phyloP scores from a whole-genome alignment of 2,797 vertebrate species.

The Coregonus sp. region DNA sequence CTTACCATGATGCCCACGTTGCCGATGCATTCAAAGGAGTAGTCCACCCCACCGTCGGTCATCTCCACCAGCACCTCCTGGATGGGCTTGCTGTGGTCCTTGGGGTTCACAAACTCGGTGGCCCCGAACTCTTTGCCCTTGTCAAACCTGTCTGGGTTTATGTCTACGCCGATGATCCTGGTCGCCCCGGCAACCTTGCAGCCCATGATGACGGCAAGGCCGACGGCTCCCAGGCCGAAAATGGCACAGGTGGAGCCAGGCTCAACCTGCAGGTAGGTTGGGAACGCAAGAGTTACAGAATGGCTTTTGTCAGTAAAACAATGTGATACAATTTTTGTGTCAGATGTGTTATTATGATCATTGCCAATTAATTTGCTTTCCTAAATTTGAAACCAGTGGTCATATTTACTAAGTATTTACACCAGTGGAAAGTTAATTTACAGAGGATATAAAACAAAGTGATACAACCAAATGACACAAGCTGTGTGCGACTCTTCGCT shows the following conservation, averaged over 20 bases:
- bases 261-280: slow-evolving; percentile 75
- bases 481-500: neutral
- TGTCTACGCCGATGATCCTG: slow-evolving; percentile 86
- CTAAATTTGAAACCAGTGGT: neutral
- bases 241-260: slow-evolving; percentile 85
- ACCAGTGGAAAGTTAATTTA: neutral
- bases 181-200: slow-evolving; percentile 85
- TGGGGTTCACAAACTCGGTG: slow-evolving; percentile 86
- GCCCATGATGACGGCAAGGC: slow-evolving; percentile 85
- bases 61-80: slow-evolving; percentile 85
- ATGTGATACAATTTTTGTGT: neutral
- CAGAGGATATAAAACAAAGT: neutral
- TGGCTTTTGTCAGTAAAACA: neutral
- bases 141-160: slow-evolving; percentile 84
- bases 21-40: slow-evolving; percentile 88
- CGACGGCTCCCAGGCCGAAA: slow-evolving; percentile 89
- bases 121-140: slow-evolving; percentile 85
- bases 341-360: neutral
- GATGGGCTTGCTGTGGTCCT: slow-evolving; percentile 81
- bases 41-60: slow-evolving; percentile 83
- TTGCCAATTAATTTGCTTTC: neutral
- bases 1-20: slow-evolving; percentile 84
- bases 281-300: neutral
- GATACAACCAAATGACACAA: neutral
- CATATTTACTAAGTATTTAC: neutral